phyloP scores from a whole-genome alignment of 2,888 invertebrate genomes.

The Timandra comae region DNA sequence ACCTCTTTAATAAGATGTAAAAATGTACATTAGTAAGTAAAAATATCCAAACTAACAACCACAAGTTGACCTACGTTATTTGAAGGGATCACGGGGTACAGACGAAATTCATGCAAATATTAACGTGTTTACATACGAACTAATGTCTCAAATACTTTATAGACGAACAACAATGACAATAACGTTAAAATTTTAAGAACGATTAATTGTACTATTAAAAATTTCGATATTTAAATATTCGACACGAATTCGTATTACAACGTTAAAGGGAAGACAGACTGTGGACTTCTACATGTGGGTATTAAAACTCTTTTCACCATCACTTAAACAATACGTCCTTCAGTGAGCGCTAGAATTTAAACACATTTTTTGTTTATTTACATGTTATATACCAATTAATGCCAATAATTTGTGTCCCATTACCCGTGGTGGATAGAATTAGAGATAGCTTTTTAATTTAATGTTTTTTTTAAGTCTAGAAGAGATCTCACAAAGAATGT shows the following conservation, averaged over 20 bases:
- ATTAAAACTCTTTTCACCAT: constrained; percentile 63
- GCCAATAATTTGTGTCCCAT: background rate
- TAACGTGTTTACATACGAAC: constrained; percentile 36
- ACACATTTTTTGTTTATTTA: constrained; percentile 32
- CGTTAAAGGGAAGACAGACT: constrained; percentile 36
- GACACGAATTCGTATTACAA: constrained; percentile 40
- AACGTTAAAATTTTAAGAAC: no score
- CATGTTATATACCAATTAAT: constrained; percentile 5
- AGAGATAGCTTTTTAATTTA: constrained; percentile 4
- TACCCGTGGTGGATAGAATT: no score
- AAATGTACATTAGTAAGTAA: constrained; percentile 25
- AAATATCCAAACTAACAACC: constrained; percentile 49
- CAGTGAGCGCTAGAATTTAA: constrained; percentile 72
- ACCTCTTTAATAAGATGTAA: constrained; percentile 23
- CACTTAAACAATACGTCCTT: constrained; percentile 64
- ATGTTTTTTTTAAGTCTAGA: constrained; percentile 1
- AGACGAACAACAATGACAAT: no score
- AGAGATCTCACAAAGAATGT: constrained; percentile 9
- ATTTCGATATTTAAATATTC: no score
- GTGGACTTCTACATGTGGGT: constrained; percentile 57
- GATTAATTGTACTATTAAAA: background rate
- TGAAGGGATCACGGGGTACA: constrained; percentile 36
- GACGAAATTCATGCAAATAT: constrained; percentile 51
- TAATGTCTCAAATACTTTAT: no score
- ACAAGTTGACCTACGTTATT: constrained; percentile 42